Evolutionary conservation across 2,113 vertebrate genomes (phyloP).

Genomic region (Gopherus evgoodei): DNA sequence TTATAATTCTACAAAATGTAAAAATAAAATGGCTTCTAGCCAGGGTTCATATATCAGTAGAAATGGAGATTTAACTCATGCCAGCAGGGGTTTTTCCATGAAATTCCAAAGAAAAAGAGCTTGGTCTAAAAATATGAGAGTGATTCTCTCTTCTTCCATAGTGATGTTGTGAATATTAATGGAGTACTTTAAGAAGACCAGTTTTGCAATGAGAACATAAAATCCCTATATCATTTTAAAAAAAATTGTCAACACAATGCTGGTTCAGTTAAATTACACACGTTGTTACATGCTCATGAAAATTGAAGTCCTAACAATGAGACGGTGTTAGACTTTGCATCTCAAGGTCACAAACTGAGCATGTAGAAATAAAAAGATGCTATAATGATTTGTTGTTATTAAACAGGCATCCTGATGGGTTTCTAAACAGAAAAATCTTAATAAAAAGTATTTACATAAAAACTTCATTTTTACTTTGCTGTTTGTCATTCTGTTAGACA

Average conservation of each 20-base stretch:
- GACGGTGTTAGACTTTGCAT: neutral
- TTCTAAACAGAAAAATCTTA: constrained; percentile 39
- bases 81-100: neutral
- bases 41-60: neutral
- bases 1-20: neutral
- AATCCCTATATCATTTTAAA: constrained; percentile 55
- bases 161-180: constrained; percentile 72
- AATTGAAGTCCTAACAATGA: neutral
- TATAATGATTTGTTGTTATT: constrained; percentile 43
- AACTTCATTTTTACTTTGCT: constrained; percentile 41
- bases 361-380: neutral
- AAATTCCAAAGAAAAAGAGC: constrained; percentile 43
- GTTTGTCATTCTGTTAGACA: constrained; percentile 52
- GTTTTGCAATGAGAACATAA: constrained; percentile 64
- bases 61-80: constrained; percentile 21
- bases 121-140: constrained; percentile 56
- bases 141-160: neutral
- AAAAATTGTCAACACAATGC: constrained; percentile 60
- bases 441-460: neutral
- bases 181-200: constrained; percentile 56
- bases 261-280: constrained; percentile 60
- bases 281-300: neutral
- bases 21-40: constrained; percentile 39
- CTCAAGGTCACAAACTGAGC: constrained; percentile 14
- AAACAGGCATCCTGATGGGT: neutral